Conservation (phyloP, 2,113 vertebrate genomes). For the Ailuropoda melanoleuca region DNA sequence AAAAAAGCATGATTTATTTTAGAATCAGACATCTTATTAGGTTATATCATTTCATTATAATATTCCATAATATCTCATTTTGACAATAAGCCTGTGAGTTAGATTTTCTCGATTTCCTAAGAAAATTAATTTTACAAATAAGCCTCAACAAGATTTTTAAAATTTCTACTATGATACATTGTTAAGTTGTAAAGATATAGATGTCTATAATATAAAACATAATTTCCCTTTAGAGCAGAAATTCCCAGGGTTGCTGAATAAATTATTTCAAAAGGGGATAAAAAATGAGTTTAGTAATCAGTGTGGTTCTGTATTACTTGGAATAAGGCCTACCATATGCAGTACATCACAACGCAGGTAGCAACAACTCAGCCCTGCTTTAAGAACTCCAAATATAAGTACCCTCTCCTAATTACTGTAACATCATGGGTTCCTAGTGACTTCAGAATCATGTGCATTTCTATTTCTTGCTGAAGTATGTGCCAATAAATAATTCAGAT, state of each 20-base stretch:
- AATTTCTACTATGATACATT: not conserved
- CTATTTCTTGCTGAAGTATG: not conserved
- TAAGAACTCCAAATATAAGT: not conserved
- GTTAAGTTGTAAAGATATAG: not conserved
- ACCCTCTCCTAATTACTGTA: not conserved
- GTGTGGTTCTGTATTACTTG: not conserved
- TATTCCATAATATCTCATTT: not conserved
- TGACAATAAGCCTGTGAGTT: not conserved
- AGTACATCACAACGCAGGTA: not conserved
- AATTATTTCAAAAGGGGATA: not conserved
- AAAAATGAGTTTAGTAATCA: not conserved
- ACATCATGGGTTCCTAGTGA: too few relatives aligned
- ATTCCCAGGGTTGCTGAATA: not conserved
- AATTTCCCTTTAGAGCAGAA: not conserved
- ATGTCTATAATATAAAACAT: not conserved
- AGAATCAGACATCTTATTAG: not conserved
- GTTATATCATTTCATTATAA: not conserved
- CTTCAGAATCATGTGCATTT: not conserved
- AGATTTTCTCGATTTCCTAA: not conserved
- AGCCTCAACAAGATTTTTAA: not conserved
- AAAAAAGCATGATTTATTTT: not conserved
- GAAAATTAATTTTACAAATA: not conserved
- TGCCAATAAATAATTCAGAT: not conserved
- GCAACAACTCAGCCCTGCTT: not conserved
- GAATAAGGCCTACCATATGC: not conserved